Conservation (phyloP, 2,113 vertebrate species). For the Cyrtonyx montezumae region DNA sequence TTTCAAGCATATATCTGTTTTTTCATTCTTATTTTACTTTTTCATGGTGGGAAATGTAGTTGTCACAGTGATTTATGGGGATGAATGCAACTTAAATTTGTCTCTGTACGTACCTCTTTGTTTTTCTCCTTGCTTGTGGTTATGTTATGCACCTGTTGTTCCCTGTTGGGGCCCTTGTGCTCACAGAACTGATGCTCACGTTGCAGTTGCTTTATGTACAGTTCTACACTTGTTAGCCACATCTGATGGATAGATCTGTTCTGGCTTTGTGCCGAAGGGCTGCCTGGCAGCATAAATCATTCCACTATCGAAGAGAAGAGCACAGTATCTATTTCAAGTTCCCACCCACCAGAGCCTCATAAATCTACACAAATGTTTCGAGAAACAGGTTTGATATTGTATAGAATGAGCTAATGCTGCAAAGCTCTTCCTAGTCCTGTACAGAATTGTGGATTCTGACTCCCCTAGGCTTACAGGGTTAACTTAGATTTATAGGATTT, state of each 20-base stretch:
- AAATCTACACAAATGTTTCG: conserved; percentile 51
- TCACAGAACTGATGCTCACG: fast-evolving
- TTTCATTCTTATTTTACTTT: neutral
- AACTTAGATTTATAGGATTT: conserved; percentile 42
- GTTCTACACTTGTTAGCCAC: conserved; percentile 28
- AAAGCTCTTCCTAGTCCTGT: conserved; percentile 26
- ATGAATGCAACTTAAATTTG: neutral
- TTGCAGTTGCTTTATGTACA: conserved; percentile 34
- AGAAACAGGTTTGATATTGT: conserved; percentile 45
- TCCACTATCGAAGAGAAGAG: conserved; percentile 37
- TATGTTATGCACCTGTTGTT: conserved; percentile 55
- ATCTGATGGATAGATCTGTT: conserved; percentile 40
- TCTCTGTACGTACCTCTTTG: conserved; percentile 36
- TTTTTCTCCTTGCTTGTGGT: conserved; percentile 22
- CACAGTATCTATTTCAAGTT: conserved; percentile 42
- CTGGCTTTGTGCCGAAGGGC: conserved; percentile 14
- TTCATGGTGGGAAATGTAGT: neutral
- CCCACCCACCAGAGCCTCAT: conserved; percentile 58
- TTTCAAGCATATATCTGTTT: neutral
- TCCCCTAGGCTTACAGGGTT: conserved; percentile 34
- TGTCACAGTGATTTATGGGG: conserved; percentile 57
- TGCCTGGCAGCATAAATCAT: conserved; percentile 66
- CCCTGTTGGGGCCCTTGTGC: neutral
- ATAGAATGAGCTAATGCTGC: conserved; percentile 48
- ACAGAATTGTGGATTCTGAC: neutral